Evolutionary conservation across 2,113 vertebrate species (phyloP).

Genomic region (Nesogale talazaci): DNA sequence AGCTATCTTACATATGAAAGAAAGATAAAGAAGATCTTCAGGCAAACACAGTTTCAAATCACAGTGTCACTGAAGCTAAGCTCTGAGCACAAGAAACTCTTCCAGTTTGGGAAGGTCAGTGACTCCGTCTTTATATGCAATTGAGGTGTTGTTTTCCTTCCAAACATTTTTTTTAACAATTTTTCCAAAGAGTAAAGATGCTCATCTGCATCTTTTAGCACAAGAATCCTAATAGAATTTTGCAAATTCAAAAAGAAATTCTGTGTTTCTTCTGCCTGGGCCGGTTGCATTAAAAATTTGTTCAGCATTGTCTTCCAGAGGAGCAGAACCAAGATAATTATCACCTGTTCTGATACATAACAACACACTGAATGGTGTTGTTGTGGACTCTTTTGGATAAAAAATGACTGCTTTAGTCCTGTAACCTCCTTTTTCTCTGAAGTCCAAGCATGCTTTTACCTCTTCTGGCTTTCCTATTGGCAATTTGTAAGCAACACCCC

Average conservation of each 20-base stretch:
- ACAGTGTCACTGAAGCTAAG: constrained; percentile 55
- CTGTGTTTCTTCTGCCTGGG: constrained; percentile 95
- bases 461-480: constrained; percentile 93
- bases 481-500: constrained; percentile 97
- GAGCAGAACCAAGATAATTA: constrained; percentile 98
- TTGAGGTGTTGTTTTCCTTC: constrained; percentile 81
- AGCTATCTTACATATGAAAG: constrained; percentile 59
- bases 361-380: constrained; percentile 89
- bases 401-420: constrained; percentile 91
- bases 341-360: constrained; percentile 96
- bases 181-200: constrained; percentile 96
- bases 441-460: constrained; percentile 95
- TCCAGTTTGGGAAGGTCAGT: constrained; percentile 33
- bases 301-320: constrained; percentile 95
- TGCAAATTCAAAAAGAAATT: constrained; percentile 97
- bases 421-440: constrained; percentile 97
- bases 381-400: constrained; percentile 89
- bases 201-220: constrained; percentile 94
- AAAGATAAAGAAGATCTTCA: constrained; percentile 60
- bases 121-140: constrained; percentile 68
- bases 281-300: constrained; percentile 94
- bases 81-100: constrained; percentile 50
- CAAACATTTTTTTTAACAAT: constrained; percentile 91
- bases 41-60: constrained; percentile 57
- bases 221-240: constrained; percentile 91